These are phyloP conservation scores for Sapajus apella DNA, from an alignment of 2,113 vertebrate species.

Conservation along the genomic window DNA sequence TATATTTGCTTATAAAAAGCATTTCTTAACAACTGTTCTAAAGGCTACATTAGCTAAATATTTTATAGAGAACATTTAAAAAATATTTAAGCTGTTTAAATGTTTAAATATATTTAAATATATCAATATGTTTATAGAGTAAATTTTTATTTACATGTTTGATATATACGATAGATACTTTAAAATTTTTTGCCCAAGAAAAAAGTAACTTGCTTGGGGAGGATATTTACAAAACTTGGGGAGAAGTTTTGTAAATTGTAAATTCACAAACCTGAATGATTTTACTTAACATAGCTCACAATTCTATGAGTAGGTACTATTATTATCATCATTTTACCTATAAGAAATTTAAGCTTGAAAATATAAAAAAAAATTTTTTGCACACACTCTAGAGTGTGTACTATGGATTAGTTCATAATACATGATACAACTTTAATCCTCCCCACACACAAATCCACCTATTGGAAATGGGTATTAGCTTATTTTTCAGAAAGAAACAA, in stretches of 20 bases:
- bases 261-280: background rate
- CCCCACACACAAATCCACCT: background rate
- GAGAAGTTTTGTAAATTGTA: background rate
- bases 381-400: background rate
- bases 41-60: background rate
- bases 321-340: background rate
- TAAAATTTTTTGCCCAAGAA: background rate
- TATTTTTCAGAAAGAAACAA: background rate
- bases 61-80: background rate
- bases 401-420: background rate
- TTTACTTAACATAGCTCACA: background rate
- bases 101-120: too few species aligned
- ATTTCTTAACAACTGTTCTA: background rate
- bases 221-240: background rate
- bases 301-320: background rate
- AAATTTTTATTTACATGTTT: background rate
- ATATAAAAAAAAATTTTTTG: background rate
- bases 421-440: background rate
- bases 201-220: background rate
- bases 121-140: background rate
- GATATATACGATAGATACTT: background rate
- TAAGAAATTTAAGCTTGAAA: background rate
- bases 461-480: background rate
- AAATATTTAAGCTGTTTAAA: background rate
- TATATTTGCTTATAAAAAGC: background rate